A percentile compares a stretch with the other conserved stretches of the same genome.
Conservation (phyloP, 1,140 invertebrate genomes). For the Pogonognathellus flavescens region DNA sequence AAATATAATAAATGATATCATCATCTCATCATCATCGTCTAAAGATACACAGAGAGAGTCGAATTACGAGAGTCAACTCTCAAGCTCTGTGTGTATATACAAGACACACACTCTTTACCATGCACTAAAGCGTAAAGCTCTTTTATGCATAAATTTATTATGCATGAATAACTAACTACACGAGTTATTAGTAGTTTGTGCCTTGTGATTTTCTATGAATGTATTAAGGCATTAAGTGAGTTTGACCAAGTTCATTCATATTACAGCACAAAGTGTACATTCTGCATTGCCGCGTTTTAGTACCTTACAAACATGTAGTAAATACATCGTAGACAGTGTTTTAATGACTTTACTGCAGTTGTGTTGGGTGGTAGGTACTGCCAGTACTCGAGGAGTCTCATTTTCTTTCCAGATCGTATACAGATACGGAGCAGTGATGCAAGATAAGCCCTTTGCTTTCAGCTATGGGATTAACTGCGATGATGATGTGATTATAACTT, state of each 20-base stretch:
- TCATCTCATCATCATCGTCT: background rate
- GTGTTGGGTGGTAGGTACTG: slow-evolving; percentile 2
- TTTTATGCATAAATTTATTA: slow-evolving; percentile 50
- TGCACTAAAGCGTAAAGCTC: slow-evolving; percentile 6
- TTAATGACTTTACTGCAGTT: slow-evolving; percentile 45
- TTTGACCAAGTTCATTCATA: slow-evolving; percentile 42
- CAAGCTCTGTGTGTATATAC: no score
- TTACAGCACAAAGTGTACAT: background rate
- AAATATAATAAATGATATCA: slow-evolving; percentile 25
- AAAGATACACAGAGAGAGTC: background rate
- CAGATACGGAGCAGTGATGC: background rate
- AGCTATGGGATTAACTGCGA: slow-evolving; percentile 34
- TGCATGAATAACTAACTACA: slow-evolving; percentile 47
- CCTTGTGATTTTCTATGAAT: slow-evolving; percentile 45
- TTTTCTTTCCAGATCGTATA: slow-evolving; percentile 13
- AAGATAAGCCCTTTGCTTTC: slow-evolving; percentile 42
- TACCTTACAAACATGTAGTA: background rate
- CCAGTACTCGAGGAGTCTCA: background rate
- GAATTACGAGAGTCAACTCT: background rate
- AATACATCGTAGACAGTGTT: slow-evolving; percentile 33
- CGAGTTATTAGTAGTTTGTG: slow-evolving; percentile 19
- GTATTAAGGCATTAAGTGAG: slow-evolving; percentile 40
- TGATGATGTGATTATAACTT: slow-evolving; percentile 39
- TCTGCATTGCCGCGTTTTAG: background rate
- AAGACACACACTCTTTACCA: background rate